phyloP scores from a whole-genome alignment of 2,888 invertebrate species.

The Hesperia comma region DNA sequence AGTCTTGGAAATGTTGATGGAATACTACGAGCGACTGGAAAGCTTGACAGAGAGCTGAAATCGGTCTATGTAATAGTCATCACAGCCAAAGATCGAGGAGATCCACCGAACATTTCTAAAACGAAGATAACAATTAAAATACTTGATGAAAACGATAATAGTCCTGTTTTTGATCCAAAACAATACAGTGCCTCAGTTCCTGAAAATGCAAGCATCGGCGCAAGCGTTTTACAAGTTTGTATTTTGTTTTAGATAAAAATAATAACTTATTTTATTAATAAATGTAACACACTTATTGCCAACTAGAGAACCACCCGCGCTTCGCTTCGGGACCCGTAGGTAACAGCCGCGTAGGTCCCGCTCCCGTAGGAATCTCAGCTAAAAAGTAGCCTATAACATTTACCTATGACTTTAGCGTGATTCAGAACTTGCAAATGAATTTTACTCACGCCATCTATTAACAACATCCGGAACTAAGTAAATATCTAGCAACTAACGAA shows the following conservation, averaged over 20 bases:
- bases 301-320: too few relatives aligned
- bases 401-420: too few relatives aligned
- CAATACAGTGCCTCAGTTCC: slow-evolving; percentile 95
- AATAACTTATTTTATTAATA: too few relatives aligned
- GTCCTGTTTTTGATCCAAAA: slow-evolving; percentile 94
- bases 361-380: too few relatives aligned
- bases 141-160: slow-evolving; percentile 95
- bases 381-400: too few relatives aligned
- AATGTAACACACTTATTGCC: too few relatives aligned
- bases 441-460: too few relatives aligned
- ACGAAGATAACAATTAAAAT: slow-evolving; percentile 89
- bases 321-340: too few relatives aligned
- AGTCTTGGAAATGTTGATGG: slow-evolving; percentile 95
- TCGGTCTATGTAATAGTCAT: slow-evolving; percentile 90
- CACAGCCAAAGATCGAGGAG: slow-evolving; percentile 94
- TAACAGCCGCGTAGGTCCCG: too few relatives aligned
- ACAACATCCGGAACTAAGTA: too few relatives aligned
- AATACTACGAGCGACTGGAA: slow-evolving; percentile 91
- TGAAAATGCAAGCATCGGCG: slow-evolving; percentile 97
- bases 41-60: slow-evolving; percentile 92
- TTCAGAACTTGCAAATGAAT: too few relatives aligned
- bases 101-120: slow-evolving; percentile 89
- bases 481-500: too few relatives aligned
- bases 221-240: slow-evolving; percentile 92
- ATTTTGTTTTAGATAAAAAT: background rate